These are phyloP conservation scores for Lycia hirtaria DNA, from an alignment of 2,888 invertebrate species.

Conservation along the genomic window DNA sequence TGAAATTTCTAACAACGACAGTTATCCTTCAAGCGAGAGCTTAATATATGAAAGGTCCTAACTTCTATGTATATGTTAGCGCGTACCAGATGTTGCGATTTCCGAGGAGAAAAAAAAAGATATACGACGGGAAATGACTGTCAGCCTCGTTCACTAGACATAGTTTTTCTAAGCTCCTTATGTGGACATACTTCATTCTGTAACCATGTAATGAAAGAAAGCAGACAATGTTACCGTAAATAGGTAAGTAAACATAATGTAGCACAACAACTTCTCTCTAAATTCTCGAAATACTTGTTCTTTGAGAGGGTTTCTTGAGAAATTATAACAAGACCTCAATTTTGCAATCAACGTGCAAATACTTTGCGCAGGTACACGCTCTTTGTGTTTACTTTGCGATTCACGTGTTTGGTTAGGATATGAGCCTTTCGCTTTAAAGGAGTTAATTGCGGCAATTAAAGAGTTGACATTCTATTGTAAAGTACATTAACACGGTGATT, in stretches of 20 bases:
- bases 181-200: slow-evolving; percentile 48
- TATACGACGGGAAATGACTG: slow-evolving; percentile 78
- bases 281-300: slow-evolving; percentile 27
- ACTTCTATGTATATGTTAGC: slow-evolving; percentile 47
- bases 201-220: slow-evolving; percentile 38
- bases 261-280: slow-evolving; percentile 33
- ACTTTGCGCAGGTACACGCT: slow-evolving; percentile 34
- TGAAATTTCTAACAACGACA: slow-evolving; percentile 41
- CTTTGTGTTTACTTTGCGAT: slow-evolving; percentile 52
- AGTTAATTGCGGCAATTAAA: slow-evolving; percentile 21
- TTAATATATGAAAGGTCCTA: slow-evolving; percentile 51
- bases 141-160: slow-evolving; percentile 65
- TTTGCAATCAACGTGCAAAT: slow-evolving; percentile 46
- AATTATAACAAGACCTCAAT: slow-evolving; percentile 41
- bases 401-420: slow-evolving; percentile 64
- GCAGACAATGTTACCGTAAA: slow-evolving; percentile 34
- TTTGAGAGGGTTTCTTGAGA: slow-evolving; percentile 27
- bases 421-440: slow-evolving; percentile 50
- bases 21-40: slow-evolving; percentile 53
- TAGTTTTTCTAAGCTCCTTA: slow-evolving; percentile 65
- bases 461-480: slow-evolving; percentile 12
- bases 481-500: slow-evolving; percentile 28
- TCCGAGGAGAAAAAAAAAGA: slow-evolving; percentile 73
- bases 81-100: slow-evolving; percentile 77
- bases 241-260: slow-evolving; percentile 25